Evolutionary conservation across 1,140 invertebrate genomes (phyloP), one percentile per base, ranked within the genome.

Genomic region (Mylabris phalerata): DNA sequence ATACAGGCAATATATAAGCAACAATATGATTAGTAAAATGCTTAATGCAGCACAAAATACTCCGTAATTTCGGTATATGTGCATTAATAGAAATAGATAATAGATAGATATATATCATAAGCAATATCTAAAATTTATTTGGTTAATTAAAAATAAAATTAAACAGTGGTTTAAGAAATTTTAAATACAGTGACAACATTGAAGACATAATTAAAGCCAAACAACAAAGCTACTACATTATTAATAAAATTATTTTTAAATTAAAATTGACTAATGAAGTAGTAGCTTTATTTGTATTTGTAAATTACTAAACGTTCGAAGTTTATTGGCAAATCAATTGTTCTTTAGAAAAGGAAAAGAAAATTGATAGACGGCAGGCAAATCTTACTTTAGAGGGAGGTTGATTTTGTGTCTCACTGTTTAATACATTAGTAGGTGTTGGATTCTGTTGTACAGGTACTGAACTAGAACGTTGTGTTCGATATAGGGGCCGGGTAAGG

Each of bases 401-500:
- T 46, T 55, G 62, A 50, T 60, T 66, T 46, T 67, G 57, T 57
- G 54, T 55, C 40, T 66, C 64, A 55, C 48, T 65, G 55, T 64
- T 68, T 66, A 61, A 56, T 57, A 51, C 57, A 57, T 64, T 66
- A 32, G 32, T 32, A 52, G 60, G 51, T 56, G 64, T 50, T 54
- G 62, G 64, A 48, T 71, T 72, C 50, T 78, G 78, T 46, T 80
- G 81, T 9, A 80, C 79, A 24, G 83, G 82, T 75, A 84, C 81
- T 9, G 82, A 84, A 59, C 79, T 82, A 65, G 81, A 83, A 38
- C 82, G 73, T 57, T 81, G 80, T 39, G 82, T 81, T 61, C 77
- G 79, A 67, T 82, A 81, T 50, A 79, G 73, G 51, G 81, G 78
- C 58, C 80, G 71, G 42, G 74, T 69, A 52, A 72, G 61, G 55